Conservation (phyloP, 2,113 vertebrate species). For the Solea senegalensis region DNA sequence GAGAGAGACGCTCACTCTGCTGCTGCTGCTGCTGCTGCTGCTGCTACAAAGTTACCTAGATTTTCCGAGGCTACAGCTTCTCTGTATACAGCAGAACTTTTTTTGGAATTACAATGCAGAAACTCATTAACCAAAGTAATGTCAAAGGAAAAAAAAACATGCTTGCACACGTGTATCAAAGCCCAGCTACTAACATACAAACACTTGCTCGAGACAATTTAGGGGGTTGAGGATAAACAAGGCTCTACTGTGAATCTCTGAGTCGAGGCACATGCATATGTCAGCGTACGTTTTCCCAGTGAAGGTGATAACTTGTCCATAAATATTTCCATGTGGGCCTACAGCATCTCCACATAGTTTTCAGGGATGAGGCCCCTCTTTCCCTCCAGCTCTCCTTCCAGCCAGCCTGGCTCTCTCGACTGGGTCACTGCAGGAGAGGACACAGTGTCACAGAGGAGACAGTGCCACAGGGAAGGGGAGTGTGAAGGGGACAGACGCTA, state of each 20-base stretch:
- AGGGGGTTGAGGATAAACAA: slow-evolving; percentile 29
- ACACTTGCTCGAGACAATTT: slow-evolving; percentile 22
- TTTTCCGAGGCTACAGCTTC: slow-evolving; percentile 32
- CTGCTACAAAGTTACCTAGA: slow-evolving; percentile 27
- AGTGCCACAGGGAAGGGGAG: slow-evolving; percentile 17
- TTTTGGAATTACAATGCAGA: slow-evolving; percentile 8
- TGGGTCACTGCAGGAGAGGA: slow-evolving; percentile 76
- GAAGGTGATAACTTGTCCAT: slow-evolving; percentile 38
- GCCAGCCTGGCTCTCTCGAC: slow-evolving; percentile 96
- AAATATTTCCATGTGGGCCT: slow-evolving; percentile 49
- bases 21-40: slow-evolving; percentile 28
- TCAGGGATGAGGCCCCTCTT: slow-evolving; percentile 96
- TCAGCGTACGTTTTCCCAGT: slow-evolving; percentile 5
- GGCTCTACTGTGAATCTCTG: slow-evolving; percentile 24
- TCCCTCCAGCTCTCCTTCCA: slow-evolving; percentile 95
- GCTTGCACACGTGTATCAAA: slow-evolving; percentile 14
- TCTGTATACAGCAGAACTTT: slow-evolving; percentile 40
- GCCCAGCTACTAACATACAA: slow-evolving; percentile 8
- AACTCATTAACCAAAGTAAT: slow-evolving; percentile 14
- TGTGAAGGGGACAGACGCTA: slow-evolving; percentile 22
- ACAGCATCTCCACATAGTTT: slow-evolving; percentile 96
- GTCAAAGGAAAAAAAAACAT: slow-evolving; percentile 20
- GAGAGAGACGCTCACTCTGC: slow-evolving; percentile 6
- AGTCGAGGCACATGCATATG: slow-evolving; percentile 29
- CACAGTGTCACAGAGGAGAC: slow-evolving; percentile 38